A percentile compares a stretch with the other conserved stretches of the same genome.
Conservation (phyloP, 2,113 vertebrate species). For the Columba janthina region DNA sequence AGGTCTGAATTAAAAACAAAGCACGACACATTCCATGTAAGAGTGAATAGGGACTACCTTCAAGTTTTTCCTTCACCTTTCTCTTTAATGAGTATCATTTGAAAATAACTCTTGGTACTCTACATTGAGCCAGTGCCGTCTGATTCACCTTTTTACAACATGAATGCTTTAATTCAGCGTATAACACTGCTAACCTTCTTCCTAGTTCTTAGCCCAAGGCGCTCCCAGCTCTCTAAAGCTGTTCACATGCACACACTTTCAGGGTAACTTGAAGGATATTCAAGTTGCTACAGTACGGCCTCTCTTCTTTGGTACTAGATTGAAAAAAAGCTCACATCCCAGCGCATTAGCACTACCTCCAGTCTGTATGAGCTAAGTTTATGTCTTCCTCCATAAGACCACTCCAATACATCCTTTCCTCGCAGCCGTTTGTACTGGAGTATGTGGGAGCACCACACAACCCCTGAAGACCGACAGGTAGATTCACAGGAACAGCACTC, state of each 20-base stretch:
- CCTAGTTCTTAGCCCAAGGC: not conserved
- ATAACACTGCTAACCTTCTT: not conserved
- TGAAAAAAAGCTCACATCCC: not conserved
- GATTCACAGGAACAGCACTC: not conserved
- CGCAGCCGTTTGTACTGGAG: not conserved
- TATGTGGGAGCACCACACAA: not conserved
- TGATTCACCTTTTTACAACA: not conserved
- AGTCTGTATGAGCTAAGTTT: not conserved
- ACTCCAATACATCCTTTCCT: not conserved
- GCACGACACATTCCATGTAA: not conserved
- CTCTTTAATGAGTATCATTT: not conserved
- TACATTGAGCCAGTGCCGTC: not conserved
- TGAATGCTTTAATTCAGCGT: not conserved
- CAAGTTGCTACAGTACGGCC: not conserved
- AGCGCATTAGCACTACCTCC: not conserved
- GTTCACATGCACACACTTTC: rapidly evolving
- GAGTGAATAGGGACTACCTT: not conserved
- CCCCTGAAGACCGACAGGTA: not conserved
- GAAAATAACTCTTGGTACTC: not conserved
- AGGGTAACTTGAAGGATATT: not conserved
- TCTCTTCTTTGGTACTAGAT: not conserved
- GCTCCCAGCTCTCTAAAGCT: not conserved
- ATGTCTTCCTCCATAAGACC: not conserved
- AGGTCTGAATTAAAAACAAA: not conserved
- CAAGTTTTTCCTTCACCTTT: not conserved